Percentiles rank a stretch among this genome's conserved stretches.
Evolutionary conservation across 1,140 invertebrate genomes (phyloP).

Genomic region (Armadillidium nasatum): DNA sequence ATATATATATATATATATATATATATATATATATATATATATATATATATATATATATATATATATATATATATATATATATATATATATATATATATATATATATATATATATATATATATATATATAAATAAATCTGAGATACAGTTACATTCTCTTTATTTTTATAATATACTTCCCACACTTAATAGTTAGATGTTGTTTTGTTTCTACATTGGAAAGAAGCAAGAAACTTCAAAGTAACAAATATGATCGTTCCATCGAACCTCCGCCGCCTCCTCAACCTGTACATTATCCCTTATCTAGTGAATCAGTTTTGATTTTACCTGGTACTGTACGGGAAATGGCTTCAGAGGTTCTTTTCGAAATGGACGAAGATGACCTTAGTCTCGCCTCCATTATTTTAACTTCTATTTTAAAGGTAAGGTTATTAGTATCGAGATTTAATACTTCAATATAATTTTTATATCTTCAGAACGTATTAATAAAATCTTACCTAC

Average conservation of each 20-base stretch:
- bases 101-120: not conserved
- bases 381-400: constrained; percentile 74
- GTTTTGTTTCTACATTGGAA: constrained; percentile 74
- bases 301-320: constrained; percentile 57
- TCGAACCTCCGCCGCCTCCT: constrained; percentile 51
- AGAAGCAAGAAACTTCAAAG: constrained; percentile 59
- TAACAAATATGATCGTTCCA: constrained; percentile 47
- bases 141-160: not conserved
- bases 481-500: no score
- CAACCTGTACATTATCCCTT: constrained; percentile 68
- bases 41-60: no score
- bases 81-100: not conserved
- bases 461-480: no score
- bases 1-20: no score
- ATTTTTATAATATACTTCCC: not conserved
- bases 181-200: constrained; percentile 64
- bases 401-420: constrained; percentile 73
- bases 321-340: constrained; percentile 65
- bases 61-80: constrained; percentile 12
- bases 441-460: constrained; percentile 22
- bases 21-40: no score
- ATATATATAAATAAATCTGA: not conserved
- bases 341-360: constrained; percentile 75
- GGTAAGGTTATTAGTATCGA: no score
- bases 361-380: constrained; percentile 78